Percentiles rank a stretch among this genome's conserved stretches.
These are phyloP conservation scores for Corapipo altera DNA, from an alignment of 2,113 vertebrate species.

Conservation along the genomic window DNA sequence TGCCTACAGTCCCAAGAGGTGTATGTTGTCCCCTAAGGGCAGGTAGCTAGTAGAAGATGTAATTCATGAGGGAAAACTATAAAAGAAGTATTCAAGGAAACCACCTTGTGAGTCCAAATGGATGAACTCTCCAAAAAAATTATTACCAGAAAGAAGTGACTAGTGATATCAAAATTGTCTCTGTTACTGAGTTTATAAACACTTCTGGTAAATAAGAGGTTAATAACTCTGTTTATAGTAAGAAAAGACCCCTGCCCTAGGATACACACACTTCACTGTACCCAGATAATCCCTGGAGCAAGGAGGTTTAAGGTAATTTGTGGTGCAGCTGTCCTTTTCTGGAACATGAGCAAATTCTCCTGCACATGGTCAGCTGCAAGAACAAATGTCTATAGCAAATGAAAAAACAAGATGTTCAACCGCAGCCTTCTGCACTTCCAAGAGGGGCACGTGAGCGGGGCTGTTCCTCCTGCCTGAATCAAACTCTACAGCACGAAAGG, in stretches of 20 bases:
- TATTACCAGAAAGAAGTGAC: neutral
- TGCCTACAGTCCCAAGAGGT: neutral
- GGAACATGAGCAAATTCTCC: conserved; percentile 87
- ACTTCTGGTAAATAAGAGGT: conserved; percentile 59
- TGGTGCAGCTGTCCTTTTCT: conserved; percentile 87
- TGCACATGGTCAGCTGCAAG: conserved; percentile 87
- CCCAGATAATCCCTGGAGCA: conserved; percentile 83
- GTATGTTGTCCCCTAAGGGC: neutral
- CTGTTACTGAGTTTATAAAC: neutral
- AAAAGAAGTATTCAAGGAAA: neutral
- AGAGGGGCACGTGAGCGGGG: conserved; percentile 51
- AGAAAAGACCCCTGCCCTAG: conserved; percentile 60
- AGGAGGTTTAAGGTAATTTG: conserved; percentile 87
- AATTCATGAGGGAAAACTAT: neutral
- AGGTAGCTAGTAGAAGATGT: neutral
- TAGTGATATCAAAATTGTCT: neutral
- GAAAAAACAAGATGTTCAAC: conserved; percentile 83
- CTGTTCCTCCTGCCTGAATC: conserved; percentile 48
- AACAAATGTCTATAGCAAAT: conserved; percentile 86
- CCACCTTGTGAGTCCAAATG: neutral
- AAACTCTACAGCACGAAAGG: conserved; percentile 48
- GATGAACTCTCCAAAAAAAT: neutral
- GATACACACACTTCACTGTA: conserved; percentile 76
- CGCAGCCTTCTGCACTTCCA: conserved; percentile 38
- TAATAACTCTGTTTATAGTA: conserved; percentile 68